Evolutionary conservation across 2,888 invertebrate species (phyloP), one percentile per base, ranked within the genome.

Genomic region (Erpobdella octoculata): DNA sequence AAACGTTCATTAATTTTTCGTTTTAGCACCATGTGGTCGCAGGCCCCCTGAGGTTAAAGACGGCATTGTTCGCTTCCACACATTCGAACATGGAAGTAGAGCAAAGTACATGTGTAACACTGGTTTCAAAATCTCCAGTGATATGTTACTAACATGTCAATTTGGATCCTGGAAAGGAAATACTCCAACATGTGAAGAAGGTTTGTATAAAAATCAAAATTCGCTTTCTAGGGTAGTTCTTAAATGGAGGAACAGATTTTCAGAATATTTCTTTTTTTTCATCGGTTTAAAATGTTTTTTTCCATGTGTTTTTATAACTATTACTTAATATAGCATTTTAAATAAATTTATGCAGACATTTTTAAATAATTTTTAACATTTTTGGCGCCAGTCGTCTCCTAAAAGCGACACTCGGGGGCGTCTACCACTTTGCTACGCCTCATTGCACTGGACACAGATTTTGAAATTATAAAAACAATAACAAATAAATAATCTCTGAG

Each of bases 21-120:
- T n/a, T n/a, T 3, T 41, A 88, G 87, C 84, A 71, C 88, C 91
- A 36, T 92, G 94, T 81, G 91, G 91, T 79, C 83, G 83, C 78
- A 88, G 93, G 86, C 94, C 94, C 0, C 89, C 87, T 73, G 86
- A 89, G 3, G 93, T 97, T 0, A 89, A 91, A 70, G 90, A 94
- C 79, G 96, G 97, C 0, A 91, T 95, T 89, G 93, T 96, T 4
- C 90, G 97, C 72, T 97, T 95, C 0, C 93, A 96, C 0, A 94
- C 94, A 81, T 93, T 93, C n/a, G 92, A 93, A 75, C 97, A 98
- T 80, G 93, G 94, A 0, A 93, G 93, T 90, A 89, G 89, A 79
- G 97, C 97, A 0, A 86, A 91, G 36, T 97, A 93, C 82, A 89
- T 90, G 76, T 97, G 97, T 81, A 91, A 92, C 79, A 94, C 96